phyloP scores from a whole-genome alignment of 2,888 invertebrate genomes.

The Calephelis perditalis region DNA sequence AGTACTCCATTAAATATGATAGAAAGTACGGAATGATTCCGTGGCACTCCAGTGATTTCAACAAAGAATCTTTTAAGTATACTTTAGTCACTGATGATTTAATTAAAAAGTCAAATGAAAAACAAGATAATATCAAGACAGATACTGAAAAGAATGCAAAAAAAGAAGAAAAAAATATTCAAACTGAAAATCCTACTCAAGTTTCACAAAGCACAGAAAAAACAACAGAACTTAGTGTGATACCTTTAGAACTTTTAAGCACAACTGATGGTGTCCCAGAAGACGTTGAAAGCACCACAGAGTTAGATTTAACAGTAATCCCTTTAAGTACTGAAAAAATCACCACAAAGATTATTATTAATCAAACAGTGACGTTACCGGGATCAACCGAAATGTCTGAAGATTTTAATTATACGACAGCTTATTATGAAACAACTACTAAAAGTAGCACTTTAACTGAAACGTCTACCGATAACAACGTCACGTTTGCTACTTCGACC shows the following conservation, averaged over 20 bases:
- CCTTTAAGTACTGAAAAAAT: constrained; percentile 50
- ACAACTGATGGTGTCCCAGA: constrained; percentile 53
- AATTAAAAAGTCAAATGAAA: constrained; percentile 28
- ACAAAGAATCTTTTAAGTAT: constrained; percentile 58
- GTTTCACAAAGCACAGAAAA: constrained; percentile 26
- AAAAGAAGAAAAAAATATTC: background rate
- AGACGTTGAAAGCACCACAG: constrained; percentile 57
- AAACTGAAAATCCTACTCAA: constrained; percentile 21
- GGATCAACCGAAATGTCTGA: constrained; percentile 44
- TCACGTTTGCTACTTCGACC: background rate
- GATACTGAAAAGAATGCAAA: constrained; percentile 27
- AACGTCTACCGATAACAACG: constrained; percentile 22
- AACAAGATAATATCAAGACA: constrained; percentile 26
- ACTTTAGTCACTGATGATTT: constrained; percentile 45
- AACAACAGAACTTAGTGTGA: constrained; percentile 51
- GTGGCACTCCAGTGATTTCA: constrained; percentile 47
- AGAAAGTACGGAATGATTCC: constrained; percentile 51
- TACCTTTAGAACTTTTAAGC: constrained; percentile 63
- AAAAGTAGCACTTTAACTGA: constrained; percentile 22
- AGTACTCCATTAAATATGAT: constrained; percentile 54
- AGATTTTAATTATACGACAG: constrained; percentile 35
- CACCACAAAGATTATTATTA: constrained; percentile 41
- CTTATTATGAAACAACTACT: constrained; percentile 23
- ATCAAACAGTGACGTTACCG: constrained; percentile 50
- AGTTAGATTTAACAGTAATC: constrained; percentile 60